Evolutionary conservation across 2,888 invertebrate species (phyloP), one percentile per base, ranked within the genome.

Genomic region (Himalopsyche tibetana): DNA sequence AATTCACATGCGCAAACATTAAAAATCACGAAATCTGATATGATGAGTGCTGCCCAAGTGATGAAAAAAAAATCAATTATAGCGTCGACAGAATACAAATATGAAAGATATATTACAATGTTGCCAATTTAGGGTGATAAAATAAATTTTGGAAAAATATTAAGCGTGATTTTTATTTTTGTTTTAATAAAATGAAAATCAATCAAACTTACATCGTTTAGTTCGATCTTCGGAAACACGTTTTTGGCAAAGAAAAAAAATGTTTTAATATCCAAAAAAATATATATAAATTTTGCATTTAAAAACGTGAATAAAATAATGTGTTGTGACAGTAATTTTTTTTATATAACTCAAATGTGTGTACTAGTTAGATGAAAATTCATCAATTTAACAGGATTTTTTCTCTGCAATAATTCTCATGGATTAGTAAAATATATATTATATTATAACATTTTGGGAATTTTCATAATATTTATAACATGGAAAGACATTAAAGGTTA

Each of bases 181-280:
- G 63, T n/a, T 63, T 63, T 63, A 19, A 63, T 63, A 63, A 63
- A 63, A 63, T 63, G 63, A 63, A 63, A 63, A 63, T 63, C 28
- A 63, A 63, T 63, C 63, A 63, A 69, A 87, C 87, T 87, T 87
- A 87, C 87, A 55, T 87, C 87, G 83, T 87, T 87, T 56, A 87
- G 79, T 84, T 87, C 87, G 80, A 87, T 87, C 86, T 87, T 85
- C 85, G 83, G 82, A 83, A 80, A 74, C 51, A 83, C 82, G 80
- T 80, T 80, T 81, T 82, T 82, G 80, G 45, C 51, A 87, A 74
- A 85, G 84, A 82, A 87, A 51, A 86, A 84, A 83, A 86, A 63
- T 63, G 63, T 63, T 63, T 63, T 63, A 63, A 63, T 63, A 63
- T 63, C 3, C 19, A 63, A 63, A 63, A 19, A 19, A 4, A 15